A percentile compares a stretch with the other conserved stretches of the same genome.
phyloP scores from a whole-genome alignment of 2,888 invertebrate genomes.

The Aphodius sticticus region DNA sequence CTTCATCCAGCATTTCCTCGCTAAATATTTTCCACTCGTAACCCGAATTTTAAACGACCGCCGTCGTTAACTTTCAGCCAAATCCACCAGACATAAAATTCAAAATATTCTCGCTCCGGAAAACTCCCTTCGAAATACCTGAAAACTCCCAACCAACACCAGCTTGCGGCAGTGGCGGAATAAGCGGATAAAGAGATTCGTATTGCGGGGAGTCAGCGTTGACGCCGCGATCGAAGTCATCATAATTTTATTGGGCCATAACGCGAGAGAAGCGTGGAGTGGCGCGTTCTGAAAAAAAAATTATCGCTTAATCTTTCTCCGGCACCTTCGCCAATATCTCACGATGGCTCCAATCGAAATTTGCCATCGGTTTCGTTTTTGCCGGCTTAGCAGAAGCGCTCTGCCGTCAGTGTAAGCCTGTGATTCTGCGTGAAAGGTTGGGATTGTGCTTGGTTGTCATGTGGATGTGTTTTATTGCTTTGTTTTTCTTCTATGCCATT shows the following conservation, averaged over 20 bases:
- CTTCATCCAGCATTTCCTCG: neutral
- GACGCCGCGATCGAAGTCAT: neutral
- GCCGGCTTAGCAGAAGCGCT: neutral
- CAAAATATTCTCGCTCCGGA: neutral
- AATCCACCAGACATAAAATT: neutral
- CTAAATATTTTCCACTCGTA: neutral
- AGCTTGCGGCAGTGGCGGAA: neutral
- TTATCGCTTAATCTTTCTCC: neutral
- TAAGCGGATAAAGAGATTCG: neutral
- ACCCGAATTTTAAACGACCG: neutral
- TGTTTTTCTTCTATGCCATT: neutral
- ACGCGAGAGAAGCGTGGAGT: neutral
- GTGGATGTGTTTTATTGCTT: neutral
- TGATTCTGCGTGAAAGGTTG: neutral
- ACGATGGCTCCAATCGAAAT: neutral
- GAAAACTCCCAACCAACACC: neutral
- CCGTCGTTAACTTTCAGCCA: neutral
- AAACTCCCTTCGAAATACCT: neutral
- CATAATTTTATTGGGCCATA: conserved; percentile 4
- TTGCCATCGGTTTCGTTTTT: conserved; percentile 4
- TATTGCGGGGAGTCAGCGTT: neutral
- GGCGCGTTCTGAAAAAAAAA: neutral
- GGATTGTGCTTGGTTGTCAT: neutral
- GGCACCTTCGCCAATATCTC: neutral
- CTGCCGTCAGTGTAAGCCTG: neutral